Base-by-base conservation (phyloP, 2,113 vertebrate species). In the Solea solea region DNA sequence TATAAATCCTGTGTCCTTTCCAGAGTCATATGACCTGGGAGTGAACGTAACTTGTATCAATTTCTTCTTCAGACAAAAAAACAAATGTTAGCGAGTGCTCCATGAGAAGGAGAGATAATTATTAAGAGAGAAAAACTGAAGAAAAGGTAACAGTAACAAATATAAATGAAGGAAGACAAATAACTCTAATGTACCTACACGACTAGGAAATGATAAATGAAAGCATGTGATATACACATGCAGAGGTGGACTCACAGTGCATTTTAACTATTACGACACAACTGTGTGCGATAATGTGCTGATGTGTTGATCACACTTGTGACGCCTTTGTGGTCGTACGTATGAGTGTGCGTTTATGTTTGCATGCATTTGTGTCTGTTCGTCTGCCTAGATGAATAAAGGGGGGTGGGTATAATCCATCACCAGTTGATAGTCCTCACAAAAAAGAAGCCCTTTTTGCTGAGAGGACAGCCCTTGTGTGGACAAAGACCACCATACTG, bases 401-500 rank as follows among this genome's bases (percentile, higher is more conserved):
- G 83, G 87, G 82, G 86, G 90, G 62, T 81, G 88, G 83, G 89
- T 82, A 88, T 89, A 91, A 93, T 92, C 91, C 90, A 93, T 93
- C 92, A 93, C 88, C 82, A 88, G 90, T 90, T 91, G 89, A 92
- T 92, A 88, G 90, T 92, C 86, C 87, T 81, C 80, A 88, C 88
- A 91, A 90, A 90, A 91, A 91, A 91, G 83, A 73, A 90, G 77
- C 83, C 83, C 85, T 88, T 91, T 91, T 90, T 88, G 90, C 90
- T 92, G 86, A 92, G 91, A 93, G 90, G 88, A 93, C 87, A 89
- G 90, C 91, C 89, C 92, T 93, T 91, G 87, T 89, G 88, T 46
- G 85, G 89, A 93, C 91, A 93, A 93, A 92, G 92, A 92, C 90
- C 89, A 92, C 89, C 90, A 91, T 91, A 92, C 90, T 91, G 86